Base-by-base conservation (phyloP, 2,797 vertebrate genomes). In the Pipistrellus pygmaeus region DNA sequence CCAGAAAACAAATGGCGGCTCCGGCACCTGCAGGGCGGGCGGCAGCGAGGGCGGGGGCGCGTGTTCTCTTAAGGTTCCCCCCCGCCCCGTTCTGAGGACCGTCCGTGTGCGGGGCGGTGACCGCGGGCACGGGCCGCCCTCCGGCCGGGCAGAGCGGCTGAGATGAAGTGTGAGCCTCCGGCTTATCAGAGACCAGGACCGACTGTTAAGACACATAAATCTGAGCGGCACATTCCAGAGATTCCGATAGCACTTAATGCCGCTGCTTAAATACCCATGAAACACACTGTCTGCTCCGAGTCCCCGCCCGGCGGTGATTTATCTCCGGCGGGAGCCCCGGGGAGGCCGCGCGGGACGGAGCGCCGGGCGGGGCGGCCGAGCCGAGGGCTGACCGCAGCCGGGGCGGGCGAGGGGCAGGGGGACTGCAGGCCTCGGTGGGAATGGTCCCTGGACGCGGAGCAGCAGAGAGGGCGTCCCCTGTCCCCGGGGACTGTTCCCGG, bases 201-300 rank as follows among this genome's bases (percentile, higher is more conserved):
- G 98, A 98, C 97, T 97, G 98, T 98, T 98, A 98, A 98, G 97
- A 98, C 97, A 96, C 97, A 97, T 97, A 98, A 98, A 98, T 98
- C 97, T 98, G 96, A 96, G 88, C 97, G 90, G 96, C 95, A 96
- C 98, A 98, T 99, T 99, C 98, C 98, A 96, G 93, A 97, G 98
- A 98, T 99, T 98, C 98, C 98, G 98, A 97, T 97, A 97, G 98
- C 97, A 98, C 98, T 98, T 98, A 98, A 98, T 96, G 96, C 98
- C 92, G 98, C 98, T 98, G 98, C 98, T 98, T 98, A 98, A 98
- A 99, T 98, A 98, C 97, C 98, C 98, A 98, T 98, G 98, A 98
- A 98, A 98, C 98, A 98, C 97, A 96, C 97, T 95, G 97, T 97
- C 98, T 97, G 90, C 97, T 98, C 97, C 97, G 96, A 97, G 97